Percentiles rank a stretch among this genome's conserved stretches.
These are phyloP conservation scores for Orthosia cruda DNA, from an alignment of 2,888 invertebrate species.

Conservation along the genomic window DNA sequence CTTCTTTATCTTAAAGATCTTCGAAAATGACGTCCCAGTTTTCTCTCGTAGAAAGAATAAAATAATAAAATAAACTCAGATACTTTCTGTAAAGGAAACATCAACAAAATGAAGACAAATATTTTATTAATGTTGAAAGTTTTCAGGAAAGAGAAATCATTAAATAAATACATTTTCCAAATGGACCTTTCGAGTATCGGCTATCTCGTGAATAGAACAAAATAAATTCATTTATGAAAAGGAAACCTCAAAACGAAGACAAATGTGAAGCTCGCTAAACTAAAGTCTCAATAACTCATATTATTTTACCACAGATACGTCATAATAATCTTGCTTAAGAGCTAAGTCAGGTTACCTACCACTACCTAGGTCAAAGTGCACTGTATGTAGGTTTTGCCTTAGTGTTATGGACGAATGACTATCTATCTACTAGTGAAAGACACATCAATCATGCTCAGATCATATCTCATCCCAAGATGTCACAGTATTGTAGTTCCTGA, in stretches of 20 bases:
- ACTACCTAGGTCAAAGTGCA: background rate
- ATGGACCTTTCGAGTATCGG: background rate
- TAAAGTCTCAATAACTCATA: background rate
- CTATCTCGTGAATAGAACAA: background rate
- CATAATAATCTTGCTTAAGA: background rate
- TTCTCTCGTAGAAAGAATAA: background rate
- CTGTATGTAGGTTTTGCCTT: background rate
- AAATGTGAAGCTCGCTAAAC: background rate
- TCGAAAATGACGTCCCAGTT: background rate
- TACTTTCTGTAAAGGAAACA: background rate
- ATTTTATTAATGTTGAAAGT: background rate
- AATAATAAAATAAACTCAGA: background rate
- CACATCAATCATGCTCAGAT: background rate
- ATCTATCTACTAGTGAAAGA: background rate
- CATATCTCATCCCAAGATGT: background rate
- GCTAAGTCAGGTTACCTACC: background rate
- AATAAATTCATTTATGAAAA: slow-evolving; percentile 10
- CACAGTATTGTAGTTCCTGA: background rate
- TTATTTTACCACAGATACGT: background rate
- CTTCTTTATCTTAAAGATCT: background rate
- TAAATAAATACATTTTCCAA: background rate
- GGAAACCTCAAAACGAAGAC: slow-evolving; percentile 1
- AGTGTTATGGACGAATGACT: slow-evolving; percentile 8
- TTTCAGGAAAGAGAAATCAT: background rate
- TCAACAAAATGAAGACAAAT: background rate